Conservation (phyloP, 2,888 invertebrate genomes). For the Cepaea hortensis region DNA sequence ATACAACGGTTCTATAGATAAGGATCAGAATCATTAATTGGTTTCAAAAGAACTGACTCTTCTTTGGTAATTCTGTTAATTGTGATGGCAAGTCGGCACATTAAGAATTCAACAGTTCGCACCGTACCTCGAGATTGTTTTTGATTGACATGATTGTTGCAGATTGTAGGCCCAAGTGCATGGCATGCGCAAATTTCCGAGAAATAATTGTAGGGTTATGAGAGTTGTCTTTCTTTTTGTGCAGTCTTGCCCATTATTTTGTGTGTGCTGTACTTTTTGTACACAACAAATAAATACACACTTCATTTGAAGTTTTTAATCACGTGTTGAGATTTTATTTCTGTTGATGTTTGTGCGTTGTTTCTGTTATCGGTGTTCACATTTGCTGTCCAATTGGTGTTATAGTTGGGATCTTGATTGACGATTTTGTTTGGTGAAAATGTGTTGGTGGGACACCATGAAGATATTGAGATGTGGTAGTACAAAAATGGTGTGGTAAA, state of each 20-base stretch:
- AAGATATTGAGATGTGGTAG: too few relatives aligned
- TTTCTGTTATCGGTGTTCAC: background rate
- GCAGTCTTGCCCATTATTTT: slow-evolving; percentile 39
- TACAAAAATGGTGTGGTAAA: too few relatives aligned
- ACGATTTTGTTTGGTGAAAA: too few relatives aligned
- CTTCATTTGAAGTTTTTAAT: slow-evolving; percentile 47
- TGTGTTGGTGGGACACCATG: too few relatives aligned
- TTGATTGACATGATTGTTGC: slow-evolving; percentile 1
- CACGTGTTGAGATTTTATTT: background rate
- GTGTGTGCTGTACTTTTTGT: slow-evolving; percentile 49
- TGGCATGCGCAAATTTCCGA: background rate
- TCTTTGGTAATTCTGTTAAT: slow-evolving; percentile 26
- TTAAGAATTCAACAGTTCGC: slow-evolving; percentile 23
- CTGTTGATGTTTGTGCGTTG: background rate
- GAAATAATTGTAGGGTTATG: slow-evolving; percentile 32
- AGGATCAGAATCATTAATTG: too few relatives aligned
- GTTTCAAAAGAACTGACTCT: background rate
- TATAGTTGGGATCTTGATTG: too few relatives aligned
- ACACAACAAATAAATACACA: slow-evolving; percentile 41
- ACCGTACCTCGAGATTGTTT: background rate
- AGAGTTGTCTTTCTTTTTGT: slow-evolving; percentile 46
- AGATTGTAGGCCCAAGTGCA: background rate
- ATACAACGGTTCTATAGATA: too few relatives aligned
- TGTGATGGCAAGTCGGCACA: slow-evolving; percentile 38
- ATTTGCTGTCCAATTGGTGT: background rate